Evolutionary conservation across 2,888 invertebrate genomes (phyloP).

Genomic region (Eupsilia transversa): DNA sequence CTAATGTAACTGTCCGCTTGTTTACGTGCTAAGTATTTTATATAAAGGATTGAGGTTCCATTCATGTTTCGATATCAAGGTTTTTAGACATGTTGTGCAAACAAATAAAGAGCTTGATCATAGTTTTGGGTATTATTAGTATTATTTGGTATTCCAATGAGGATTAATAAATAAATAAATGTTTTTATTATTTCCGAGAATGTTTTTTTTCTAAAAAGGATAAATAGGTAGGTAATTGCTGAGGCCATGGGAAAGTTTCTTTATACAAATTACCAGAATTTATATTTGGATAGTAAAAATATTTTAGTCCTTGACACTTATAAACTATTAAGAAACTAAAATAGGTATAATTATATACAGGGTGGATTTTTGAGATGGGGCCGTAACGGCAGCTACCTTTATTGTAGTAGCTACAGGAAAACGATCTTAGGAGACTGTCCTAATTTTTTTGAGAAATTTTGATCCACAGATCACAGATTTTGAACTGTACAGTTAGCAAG

Average conservation of each 20-base stretch:
- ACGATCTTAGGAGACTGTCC: too few species aligned
- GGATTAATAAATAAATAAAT: background rate
- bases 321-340: too few species aligned
- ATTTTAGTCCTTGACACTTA: too few species aligned
- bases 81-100: background rate
- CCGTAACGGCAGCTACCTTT: too few species aligned
- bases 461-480: too few species aligned
- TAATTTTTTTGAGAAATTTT: too few species aligned
- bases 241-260: background rate
- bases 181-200: background rate
- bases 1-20: conserved; percentile 39
- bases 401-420: too few species aligned
- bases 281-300: too few species aligned
- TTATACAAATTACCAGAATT: background rate
- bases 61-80: conserved; percentile 5
- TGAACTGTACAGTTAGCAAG: too few species aligned
- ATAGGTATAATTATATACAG: too few species aligned
- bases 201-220: background rate
- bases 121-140: background rate
- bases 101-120: background rate
- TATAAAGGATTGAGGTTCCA: background rate
- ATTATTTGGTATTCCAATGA: background rate
- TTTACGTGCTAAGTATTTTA: conserved; percentile 40
- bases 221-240: background rate
- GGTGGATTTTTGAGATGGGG: too few species aligned